Evolutionary conservation across 2,888 invertebrate genomes (phyloP).

Genomic region (Gryllus longicercus): DNA sequence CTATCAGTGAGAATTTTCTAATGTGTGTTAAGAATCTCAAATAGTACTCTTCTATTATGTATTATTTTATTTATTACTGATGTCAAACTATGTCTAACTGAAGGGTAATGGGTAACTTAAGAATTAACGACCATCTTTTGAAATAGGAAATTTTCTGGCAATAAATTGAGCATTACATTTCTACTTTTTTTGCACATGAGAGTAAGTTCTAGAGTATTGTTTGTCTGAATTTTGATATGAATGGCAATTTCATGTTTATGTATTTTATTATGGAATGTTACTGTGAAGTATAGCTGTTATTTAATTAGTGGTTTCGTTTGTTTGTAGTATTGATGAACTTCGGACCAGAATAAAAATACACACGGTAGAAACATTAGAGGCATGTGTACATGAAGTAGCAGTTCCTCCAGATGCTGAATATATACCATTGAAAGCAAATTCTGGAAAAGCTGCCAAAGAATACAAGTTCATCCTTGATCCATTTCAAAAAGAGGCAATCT

Average conservation of each 20-base stretch:
- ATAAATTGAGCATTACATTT: background rate
- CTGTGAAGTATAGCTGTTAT: background rate
- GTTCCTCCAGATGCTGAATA: constrained; percentile 85
- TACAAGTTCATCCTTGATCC: constrained; percentile 95
- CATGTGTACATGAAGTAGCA: constrained; percentile 95
- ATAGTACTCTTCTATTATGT: no score
- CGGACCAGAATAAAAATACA: constrained; percentile 82
- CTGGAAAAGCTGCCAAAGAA: constrained; percentile 75
- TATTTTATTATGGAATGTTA: background rate
- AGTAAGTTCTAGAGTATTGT: background rate
- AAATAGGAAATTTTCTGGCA: background rate
- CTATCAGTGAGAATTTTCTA: no score
- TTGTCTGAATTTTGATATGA: background rate
- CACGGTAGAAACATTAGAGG: constrained; percentile 83
- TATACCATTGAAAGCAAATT: constrained; percentile 54
- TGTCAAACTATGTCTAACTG: no score
- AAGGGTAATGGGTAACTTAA: no score
- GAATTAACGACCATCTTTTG: no score
- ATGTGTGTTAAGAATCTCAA: no score
- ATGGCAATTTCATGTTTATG: background rate
- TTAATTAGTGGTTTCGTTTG: background rate
- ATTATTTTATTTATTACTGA: no score
- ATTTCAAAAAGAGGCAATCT: constrained; percentile 94
- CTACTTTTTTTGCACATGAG: background rate
- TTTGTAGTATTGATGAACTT: constrained; percentile 50